Percentiles rank a stretch among this genome's conserved stretches.
Conservation (phyloP, 2,888 invertebrate genomes). For the Chalcis sispes region DNA sequence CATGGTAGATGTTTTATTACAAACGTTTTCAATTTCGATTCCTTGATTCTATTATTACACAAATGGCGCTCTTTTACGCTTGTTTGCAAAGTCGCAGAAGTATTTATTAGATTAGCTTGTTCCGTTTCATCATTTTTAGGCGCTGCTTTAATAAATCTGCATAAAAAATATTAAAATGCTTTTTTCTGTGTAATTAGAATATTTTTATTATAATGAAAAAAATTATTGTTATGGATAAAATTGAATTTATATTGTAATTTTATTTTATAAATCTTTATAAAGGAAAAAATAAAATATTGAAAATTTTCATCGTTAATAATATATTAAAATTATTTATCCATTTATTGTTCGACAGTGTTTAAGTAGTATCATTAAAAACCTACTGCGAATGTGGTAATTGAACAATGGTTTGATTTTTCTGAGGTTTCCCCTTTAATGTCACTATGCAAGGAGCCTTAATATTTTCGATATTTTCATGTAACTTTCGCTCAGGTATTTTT, state of each 20-base stretch:
- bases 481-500: slow-evolving; percentile 70
- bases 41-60: not conserved
- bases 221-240: not conserved
- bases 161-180: not conserved
- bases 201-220: no score
- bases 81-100: not conserved
- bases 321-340: not conserved
- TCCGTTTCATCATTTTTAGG: slow-evolving; percentile 7
- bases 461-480: slow-evolving; percentile 61
- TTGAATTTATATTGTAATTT: no score
- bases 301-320: no score
- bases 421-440: slow-evolving; percentile 64
- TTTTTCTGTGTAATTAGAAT: not conserved
- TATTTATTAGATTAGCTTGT: slow-evolving; percentile 1
- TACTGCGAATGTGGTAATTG: slow-evolving; percentile 64
- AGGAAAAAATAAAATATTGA: no score
- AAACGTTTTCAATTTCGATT: slow-evolving; percentile 40
- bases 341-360: not conserved
- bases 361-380: slow-evolving; percentile 43
- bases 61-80: slow-evolving; percentile 11
- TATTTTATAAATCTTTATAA: no score
- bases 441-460: slow-evolving; percentile 68
- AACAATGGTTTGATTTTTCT: slow-evolving; percentile 65
- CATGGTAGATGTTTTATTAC: not conserved
- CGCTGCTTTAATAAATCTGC: slow-evolving; percentile 23